Conservation (phyloP, 2,888 invertebrate genomes). For the Meghimatium bilineatum region DNA sequence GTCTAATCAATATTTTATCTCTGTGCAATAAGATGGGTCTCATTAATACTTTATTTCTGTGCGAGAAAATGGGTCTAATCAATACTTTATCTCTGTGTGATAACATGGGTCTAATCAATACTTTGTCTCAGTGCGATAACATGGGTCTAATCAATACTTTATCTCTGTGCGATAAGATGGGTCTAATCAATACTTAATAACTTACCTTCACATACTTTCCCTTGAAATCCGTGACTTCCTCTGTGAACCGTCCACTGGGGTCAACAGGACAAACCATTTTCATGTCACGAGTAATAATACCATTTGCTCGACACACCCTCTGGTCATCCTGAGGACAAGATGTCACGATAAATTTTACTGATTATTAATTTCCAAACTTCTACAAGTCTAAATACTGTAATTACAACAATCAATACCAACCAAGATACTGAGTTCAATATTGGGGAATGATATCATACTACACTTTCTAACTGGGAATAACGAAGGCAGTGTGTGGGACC, state of each 20-base stretch:
- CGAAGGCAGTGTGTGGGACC: no score
- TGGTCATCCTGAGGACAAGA: conserved; percentile 93
- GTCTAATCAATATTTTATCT: no score
- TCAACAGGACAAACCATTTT: conserved; percentile 94
- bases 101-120: no score
- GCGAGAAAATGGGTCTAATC: no score
- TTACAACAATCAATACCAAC: neutral
- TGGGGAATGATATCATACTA: no score
- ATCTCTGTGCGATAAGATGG: no score
- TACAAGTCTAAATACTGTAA: neutral
- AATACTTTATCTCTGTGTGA: no score
- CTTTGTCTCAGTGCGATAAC: no score
- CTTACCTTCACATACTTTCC: conserved; percentile 91
- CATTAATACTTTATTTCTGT: no score
- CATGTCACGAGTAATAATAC: conserved; percentile 89
- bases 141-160: no score
- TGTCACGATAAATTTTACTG: neutral
- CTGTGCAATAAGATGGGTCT: no score
- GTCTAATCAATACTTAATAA: neutral
- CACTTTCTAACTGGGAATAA: no score
- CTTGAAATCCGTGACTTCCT: conserved; percentile 89
- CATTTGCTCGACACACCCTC: conserved; percentile 83
- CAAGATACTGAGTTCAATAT: neutral
- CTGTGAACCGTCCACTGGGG: conserved; percentile 89
- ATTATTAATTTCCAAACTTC: neutral